A percentile compares a stretch with the other conserved stretches of the same genome.
Evolutionary conservation across 2,888 invertebrate species (phyloP).

Genomic region (Ischnura elegans): DNA sequence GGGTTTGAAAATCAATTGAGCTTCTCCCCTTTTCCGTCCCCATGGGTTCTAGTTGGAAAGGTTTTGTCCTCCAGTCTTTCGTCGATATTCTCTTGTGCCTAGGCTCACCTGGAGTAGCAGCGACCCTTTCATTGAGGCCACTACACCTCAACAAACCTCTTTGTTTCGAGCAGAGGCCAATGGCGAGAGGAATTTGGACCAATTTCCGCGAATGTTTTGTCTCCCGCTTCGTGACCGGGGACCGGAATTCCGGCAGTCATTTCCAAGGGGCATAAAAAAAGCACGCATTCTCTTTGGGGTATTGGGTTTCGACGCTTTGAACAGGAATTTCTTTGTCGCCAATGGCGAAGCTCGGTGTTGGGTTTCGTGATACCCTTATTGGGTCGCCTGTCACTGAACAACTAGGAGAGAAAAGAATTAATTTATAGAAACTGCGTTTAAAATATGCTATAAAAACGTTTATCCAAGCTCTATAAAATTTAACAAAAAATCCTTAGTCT

Average conservation of each 20-base stretch:
- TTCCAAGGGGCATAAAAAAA: neutral
- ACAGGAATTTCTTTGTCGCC: neutral
- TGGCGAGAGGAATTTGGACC: neutral
- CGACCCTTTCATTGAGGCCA: neutral
- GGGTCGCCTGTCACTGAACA: too few relatives aligned
- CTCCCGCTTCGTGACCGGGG: neutral
- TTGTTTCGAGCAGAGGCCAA: neutral
- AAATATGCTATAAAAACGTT: too few relatives aligned
- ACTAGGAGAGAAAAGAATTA: too few relatives aligned
- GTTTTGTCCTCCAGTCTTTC: neutral
- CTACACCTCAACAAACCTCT: neutral
- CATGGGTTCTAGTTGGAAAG: neutral
- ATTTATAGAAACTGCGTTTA: too few relatives aligned
- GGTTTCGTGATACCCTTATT: too few relatives aligned
- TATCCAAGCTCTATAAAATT: too few relatives aligned
- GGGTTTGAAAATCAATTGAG: conserved; percentile 26
- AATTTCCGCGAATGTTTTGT: neutral
- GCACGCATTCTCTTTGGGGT: neutral
- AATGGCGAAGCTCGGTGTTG: too few relatives aligned
- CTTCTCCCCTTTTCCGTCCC: neutral
- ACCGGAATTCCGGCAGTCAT: neutral
- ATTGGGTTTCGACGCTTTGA: neutral
- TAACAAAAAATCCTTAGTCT: too few relatives aligned
- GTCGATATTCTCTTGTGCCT: neutral
- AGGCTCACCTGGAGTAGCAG: neutral